Conservation (phyloP, 2,113 vertebrate genomes). For the Ameiurus melas region DNA sequence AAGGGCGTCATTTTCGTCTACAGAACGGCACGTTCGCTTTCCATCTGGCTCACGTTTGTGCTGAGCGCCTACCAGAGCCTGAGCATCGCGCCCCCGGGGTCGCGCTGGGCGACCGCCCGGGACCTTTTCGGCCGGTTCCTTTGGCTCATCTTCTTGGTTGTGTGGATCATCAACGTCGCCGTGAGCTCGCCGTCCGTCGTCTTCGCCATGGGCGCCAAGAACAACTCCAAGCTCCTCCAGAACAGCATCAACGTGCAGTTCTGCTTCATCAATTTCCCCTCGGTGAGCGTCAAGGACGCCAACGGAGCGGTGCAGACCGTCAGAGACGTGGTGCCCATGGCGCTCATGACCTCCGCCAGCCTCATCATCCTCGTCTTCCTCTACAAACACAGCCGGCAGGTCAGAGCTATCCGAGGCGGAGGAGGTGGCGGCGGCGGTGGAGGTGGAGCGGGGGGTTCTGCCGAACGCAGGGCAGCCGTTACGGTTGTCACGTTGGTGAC, state of each 20-base stretch:
- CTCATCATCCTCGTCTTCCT: constrained; percentile 72
- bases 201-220: constrained; percentile 59
- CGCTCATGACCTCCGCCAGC: constrained; percentile 68
- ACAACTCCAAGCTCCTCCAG: constrained; percentile 44
- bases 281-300: constrained; percentile 55
- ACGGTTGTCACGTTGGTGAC: constrained; percentile 68
- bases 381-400: constrained; percentile 67
- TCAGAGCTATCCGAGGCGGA: constrained; percentile 59
- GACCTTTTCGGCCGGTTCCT: constrained; percentile 56
- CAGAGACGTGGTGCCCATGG: constrained; percentile 73
- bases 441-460: constrained; percentile 31
- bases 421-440: neutral
- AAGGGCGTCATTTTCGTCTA: constrained; percentile 72
- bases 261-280: constrained; percentile 69
- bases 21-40: constrained; percentile 69
- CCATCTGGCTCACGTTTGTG: constrained; percentile 76
- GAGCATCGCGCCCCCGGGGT: constrained; percentile 68
- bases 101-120: constrained; percentile 60
- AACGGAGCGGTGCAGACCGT: constrained; percentile 66
- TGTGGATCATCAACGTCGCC: constrained; percentile 70
- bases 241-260: constrained; percentile 67
- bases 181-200: constrained; percentile 59
- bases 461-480: constrained; percentile 68
- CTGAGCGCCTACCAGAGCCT: constrained; percentile 74
- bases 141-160: constrained; percentile 58